Conservation (phyloP, 2,113 vertebrate species). For the Xenus cinereus region DNA sequence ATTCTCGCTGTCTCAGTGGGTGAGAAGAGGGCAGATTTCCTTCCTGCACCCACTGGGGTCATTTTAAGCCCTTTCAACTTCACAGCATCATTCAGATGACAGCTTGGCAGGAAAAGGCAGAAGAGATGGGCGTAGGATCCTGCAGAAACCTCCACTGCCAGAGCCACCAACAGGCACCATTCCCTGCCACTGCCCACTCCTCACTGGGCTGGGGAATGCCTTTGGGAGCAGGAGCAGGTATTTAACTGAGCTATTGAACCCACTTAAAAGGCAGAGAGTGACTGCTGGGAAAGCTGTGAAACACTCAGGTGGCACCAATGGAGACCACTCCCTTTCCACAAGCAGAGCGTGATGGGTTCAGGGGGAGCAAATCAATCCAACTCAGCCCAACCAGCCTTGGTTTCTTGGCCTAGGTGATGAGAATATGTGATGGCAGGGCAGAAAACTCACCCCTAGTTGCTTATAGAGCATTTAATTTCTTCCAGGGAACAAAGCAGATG, state of each 20-base stretch:
- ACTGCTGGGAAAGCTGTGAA: background rate
- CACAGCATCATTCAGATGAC: background rate
- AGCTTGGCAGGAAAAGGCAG: background rate
- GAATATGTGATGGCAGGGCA: background rate
- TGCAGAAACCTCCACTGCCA: background rate
- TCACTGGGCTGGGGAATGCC: no score
- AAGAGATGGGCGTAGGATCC: fast-evolving
- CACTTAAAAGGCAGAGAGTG: background rate
- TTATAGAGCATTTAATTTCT: fast-evolving
- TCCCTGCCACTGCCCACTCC: background rate
- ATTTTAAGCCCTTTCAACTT: background rate
- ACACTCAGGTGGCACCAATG: background rate
- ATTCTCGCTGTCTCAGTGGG: fast-evolving
- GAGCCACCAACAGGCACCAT: background rate
- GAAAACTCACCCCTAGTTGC: background rate
- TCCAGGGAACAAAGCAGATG: no score
- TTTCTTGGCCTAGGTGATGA: background rate
- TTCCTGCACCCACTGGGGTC: fast-evolving
- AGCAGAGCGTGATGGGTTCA: fast-evolving
- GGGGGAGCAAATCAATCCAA: background rate
- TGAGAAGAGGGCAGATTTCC: background rate
- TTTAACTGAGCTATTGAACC: background rate
- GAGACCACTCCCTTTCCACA: background rate
- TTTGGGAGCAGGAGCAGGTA: background rate
- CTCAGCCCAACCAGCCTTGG: background rate